These are phyloP conservation scores for Leuciscus waleckii DNA, from an alignment of 2,797 vertebrate species.

Conservation along the genomic window DNA sequence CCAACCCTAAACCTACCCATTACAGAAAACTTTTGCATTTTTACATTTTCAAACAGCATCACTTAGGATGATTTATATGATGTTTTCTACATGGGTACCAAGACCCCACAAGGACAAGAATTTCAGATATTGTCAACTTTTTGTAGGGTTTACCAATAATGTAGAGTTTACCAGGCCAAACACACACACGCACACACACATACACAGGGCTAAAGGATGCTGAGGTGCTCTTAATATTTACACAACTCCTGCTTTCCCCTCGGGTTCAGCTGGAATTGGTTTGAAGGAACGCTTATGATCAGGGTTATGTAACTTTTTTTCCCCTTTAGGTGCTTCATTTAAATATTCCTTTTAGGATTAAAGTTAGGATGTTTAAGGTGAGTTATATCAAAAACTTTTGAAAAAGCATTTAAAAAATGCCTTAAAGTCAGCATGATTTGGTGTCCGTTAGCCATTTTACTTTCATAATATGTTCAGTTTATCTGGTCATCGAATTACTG, in stretches of 20 bases:
- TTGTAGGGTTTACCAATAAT: no score
- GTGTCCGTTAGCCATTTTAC: background rate
- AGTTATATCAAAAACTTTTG: background rate
- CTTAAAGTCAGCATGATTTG: background rate
- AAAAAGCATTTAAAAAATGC: background rate
- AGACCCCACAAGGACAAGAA: no score
- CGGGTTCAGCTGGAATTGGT: background rate
- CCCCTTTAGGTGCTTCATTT: background rate
- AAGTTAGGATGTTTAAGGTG: background rate
- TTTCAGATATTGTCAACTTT: no score
- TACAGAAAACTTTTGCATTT: no score
- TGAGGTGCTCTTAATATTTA: slow-evolving; percentile 30
- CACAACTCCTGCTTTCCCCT: background rate
- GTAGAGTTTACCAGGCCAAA: no score
- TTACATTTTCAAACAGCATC: no score
- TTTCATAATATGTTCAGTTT: no score
- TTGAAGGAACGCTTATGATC: background rate
- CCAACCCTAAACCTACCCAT: no score
- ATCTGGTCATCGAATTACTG: background rate
- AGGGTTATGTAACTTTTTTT: background rate
- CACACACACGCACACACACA: no score
- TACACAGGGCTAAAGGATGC: slow-evolving; percentile 36
- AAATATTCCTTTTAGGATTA: slow-evolving; percentile 20
- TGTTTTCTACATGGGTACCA: no score
- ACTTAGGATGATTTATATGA: no score